Conservation (phyloP, 1,140 invertebrate genomes). For the Drosophila malerkotliana region DNA sequence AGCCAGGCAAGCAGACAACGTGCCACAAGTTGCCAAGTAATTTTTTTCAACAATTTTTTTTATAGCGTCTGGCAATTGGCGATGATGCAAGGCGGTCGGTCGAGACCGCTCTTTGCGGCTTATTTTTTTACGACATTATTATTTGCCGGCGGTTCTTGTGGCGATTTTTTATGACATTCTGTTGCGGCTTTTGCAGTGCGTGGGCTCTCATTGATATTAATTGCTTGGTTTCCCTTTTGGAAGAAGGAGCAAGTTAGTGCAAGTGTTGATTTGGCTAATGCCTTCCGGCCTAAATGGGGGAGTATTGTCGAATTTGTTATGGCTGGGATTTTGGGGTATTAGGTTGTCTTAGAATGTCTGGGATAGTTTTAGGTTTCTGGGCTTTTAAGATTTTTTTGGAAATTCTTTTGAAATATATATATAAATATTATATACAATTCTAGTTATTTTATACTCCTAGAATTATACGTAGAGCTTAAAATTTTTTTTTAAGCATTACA, state of each 20-base stretch:
- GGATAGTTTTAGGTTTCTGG: too few relatives aligned
- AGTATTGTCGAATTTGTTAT: background rate
- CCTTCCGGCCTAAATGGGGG: conserved; percentile 27
- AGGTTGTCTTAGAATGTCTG: background rate
- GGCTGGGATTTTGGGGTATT: background rate
- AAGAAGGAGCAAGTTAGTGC: conserved; percentile 9
- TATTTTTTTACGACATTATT: conserved; percentile 42
- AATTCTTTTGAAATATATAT: too few relatives aligned
- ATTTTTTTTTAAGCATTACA: too few relatives aligned
- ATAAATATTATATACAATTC: too few relatives aligned
- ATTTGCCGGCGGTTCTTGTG: conserved; percentile 42
- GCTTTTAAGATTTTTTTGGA: too few relatives aligned
- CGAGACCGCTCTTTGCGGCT: conserved; percentile 28
- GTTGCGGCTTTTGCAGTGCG: conserved; percentile 21
- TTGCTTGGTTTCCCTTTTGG: conserved; percentile 38
- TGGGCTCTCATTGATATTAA: conserved; percentile 49
- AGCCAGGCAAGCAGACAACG: conserved; percentile 23
- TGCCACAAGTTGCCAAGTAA: conserved; percentile 39
- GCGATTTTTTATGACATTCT: conserved; percentile 40
- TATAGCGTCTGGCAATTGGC: conserved; percentile 46
- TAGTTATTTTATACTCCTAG: too few relatives aligned
- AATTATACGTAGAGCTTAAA: too few relatives aligned
- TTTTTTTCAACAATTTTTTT: conserved; percentile 30
- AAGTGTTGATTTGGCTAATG: conserved; percentile 48
- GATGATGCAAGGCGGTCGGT: conserved; percentile 39